Conservation (phyloP, 2,113 vertebrate species). For the Paraplagusia blochii region DNA sequence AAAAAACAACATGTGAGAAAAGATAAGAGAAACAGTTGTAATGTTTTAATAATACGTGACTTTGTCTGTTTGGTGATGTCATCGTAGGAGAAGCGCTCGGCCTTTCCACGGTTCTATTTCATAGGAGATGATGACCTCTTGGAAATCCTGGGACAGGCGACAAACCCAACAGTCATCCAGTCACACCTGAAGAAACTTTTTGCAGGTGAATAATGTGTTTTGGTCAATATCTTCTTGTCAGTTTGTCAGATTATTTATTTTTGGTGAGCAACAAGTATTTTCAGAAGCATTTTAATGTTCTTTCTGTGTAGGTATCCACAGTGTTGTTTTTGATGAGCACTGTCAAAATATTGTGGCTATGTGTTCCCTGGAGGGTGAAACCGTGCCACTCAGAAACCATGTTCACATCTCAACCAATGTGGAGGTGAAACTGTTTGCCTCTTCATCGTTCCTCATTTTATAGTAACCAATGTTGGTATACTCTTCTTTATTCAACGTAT, state of each 20-base stretch:
- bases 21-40: neutral
- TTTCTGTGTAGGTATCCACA: conserved; percentile 84
- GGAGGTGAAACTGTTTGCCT: conserved; percentile 77
- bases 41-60: neutral
- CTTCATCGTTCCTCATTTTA: neutral
- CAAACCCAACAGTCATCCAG: conserved; percentile 89
- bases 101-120: conserved; percentile 97
- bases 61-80: conserved; percentile 1
- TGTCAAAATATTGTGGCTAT: conserved; percentile 89
- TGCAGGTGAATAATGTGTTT: conserved; percentile 79
- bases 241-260: neutral
- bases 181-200: conserved; percentile 97
- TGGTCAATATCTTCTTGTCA: neutral
- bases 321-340: conserved; percentile 88
- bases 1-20: no score
- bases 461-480: no score
- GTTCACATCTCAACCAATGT: conserved; percentile 87
- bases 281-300: conserved; percentile 1
- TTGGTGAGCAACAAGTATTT: neutral
- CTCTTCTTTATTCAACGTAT: no score
- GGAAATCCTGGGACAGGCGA: conserved; percentile 96
- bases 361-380: conserved; percentile 92
- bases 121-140: conserved; percentile 96
- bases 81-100: conserved; percentile 91
- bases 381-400: conserved; percentile 85